Percentiles rank a stretch among this genome's conserved stretches.
These are phyloP conservation scores for Nanorana parkeri DNA, from an alignment of 2,113 vertebrate species.

Conservation along the genomic window DNA sequence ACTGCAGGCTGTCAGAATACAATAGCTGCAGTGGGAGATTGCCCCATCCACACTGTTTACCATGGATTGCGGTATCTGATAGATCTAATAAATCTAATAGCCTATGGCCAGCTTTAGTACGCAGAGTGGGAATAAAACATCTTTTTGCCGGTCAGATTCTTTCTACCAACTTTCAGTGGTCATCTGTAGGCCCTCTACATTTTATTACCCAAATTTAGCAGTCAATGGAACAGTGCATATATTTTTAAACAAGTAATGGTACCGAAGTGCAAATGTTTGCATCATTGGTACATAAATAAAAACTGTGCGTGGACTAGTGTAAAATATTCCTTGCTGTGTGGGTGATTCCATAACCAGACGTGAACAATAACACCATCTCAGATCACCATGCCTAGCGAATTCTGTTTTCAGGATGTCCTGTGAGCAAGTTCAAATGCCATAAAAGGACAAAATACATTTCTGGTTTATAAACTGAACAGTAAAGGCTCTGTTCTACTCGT, in stretches of 20 bases:
- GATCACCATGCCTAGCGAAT: constrained; percentile 1
- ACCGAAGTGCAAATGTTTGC: neutral
- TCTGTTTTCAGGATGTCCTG: constrained; percentile 65
- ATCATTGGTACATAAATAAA: constrained; percentile 1
- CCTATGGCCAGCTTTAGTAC: too few relatives aligned
- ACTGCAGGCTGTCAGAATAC: too few relatives aligned
- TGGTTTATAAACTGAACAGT: constrained; percentile 77
- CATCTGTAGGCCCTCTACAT: too few relatives aligned
- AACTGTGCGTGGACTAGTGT: constrained; percentile 5
- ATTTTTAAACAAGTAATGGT: neutral
- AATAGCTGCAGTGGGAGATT: too few relatives aligned
- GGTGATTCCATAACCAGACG: constrained; percentile 52
- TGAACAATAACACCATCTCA: constrained; percentile 60
- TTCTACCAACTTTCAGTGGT: too few relatives aligned
- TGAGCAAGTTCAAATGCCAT: constrained; percentile 76
- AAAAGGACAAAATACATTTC: constrained; percentile 77
- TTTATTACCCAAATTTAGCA: too few relatives aligned
- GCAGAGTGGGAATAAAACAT: too few relatives aligned
- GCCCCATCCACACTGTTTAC: too few relatives aligned
- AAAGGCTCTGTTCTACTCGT: constrained; percentile 68
- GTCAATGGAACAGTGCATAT: neutral
- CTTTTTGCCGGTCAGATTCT: too few relatives aligned
- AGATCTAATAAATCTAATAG: too few relatives aligned
- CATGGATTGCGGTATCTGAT: too few relatives aligned
- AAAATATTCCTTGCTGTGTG: constrained; percentile 2